Evolutionary conservation across 2,113 vertebrate genomes (phyloP), one percentile per base, ranked within the genome.

Genomic region (Lycaon pictus): DNA sequence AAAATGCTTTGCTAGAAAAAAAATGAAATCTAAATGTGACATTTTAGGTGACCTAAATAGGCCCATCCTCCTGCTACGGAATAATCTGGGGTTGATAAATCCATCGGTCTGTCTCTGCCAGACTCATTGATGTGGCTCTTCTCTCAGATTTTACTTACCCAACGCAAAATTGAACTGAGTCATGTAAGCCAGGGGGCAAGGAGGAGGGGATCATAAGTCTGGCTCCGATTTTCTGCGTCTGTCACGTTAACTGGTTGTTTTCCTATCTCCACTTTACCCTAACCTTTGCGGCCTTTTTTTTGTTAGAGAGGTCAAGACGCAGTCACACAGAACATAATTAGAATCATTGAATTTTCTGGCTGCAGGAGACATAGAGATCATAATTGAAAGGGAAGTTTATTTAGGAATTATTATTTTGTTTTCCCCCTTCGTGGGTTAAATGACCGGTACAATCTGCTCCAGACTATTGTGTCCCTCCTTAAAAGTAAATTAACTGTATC

Each of bases 321-420:
- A 80, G 71, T 97, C 88, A 53, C 2, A 86, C 89, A 84, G 76
- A 92, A 69, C 87, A 94, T 95, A 97, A 97, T 97, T 88, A 95
- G 84, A 92, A 85, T 82, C 95, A 86, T 88, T 95, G 96, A 94
- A 96, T 90, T 98, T 97, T 92, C 96, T 55, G 82, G 84, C 80
- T 62, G 9, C 23, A 92, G 82, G 84, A 92, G 63, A 85, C 96
- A 90, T 1, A 58, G 95, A 96, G 93, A 96, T 96, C 82, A 74
- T 96, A 96, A 97, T 20, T 82, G 94, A 95, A 53, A 96, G 60
- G 93, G 77, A 95, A 97, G 90, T 98, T 97, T 97, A 98, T 97
- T 95, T 96, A 71, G 71, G 53, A 97, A 74, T 96, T 97, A 96
- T 84, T 93, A 97, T 96, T 97, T 97, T 95, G 96, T 98, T 98